A percentile compares a stretch with the other conserved stretches of the same genome.
Evolutionary conservation across 2,888 invertebrate species (phyloP).

Genomic region (Lepas anatifera): DNA sequence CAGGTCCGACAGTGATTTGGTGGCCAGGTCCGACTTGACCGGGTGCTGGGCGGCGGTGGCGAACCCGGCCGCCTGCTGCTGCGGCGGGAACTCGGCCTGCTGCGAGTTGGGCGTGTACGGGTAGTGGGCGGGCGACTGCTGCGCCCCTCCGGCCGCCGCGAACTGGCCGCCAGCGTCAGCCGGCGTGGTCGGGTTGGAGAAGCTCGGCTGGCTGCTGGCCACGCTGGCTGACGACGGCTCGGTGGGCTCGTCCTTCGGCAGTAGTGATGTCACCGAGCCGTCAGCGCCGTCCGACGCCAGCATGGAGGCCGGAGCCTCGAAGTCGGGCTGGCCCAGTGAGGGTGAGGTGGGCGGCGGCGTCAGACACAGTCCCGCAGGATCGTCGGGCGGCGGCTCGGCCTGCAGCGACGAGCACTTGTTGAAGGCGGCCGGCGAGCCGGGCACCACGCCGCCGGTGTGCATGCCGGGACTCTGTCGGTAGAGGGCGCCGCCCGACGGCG

Average conservation of each 20-base stretch:
- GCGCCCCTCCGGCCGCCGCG: neutral
- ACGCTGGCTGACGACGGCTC: neutral
- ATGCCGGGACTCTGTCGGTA: neutral
- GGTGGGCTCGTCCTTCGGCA: neutral
- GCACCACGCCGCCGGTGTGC: neutral
- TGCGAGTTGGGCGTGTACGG: neutral
- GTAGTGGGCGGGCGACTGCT: neutral
- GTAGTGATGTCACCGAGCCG: neutral
- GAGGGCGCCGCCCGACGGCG: neutral
- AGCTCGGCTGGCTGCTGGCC: neutral
- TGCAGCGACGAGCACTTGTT: neutral
- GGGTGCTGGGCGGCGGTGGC: too few species aligned
- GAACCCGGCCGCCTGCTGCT: too few species aligned
- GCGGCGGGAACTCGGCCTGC: neutral
- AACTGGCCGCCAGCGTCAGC: neutral
- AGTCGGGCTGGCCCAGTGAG: neutral
- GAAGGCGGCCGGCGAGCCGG: neutral
- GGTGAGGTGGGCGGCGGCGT: neutral
- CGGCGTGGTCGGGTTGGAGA: neutral
- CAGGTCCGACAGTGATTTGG: conserved; percentile 50
- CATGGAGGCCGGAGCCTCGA: neutral
- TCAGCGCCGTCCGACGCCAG: neutral
- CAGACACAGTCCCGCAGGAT: neutral
- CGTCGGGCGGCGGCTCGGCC: neutral
- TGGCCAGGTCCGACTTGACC: conserved; percentile 37